Evolutionary conservation across 2,888 invertebrate species (phyloP).

Genomic region (Andrena marginata): DNA sequence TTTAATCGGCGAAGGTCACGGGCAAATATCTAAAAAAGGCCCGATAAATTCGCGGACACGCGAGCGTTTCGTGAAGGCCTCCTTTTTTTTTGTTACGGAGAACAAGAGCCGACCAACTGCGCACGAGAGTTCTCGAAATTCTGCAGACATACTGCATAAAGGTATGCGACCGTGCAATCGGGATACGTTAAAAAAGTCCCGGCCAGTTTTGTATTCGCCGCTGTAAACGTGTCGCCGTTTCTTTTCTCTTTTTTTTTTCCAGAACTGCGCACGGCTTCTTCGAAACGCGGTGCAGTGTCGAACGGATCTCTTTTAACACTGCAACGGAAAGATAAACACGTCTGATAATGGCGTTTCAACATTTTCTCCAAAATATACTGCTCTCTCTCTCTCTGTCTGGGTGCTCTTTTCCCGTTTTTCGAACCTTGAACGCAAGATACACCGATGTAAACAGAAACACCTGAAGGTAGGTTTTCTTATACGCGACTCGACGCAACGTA

Average conservation of each 20-base stretch:
- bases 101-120: constrained; percentile 45
- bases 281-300: constrained; percentile 25
- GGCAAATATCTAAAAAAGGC: constrained; percentile 39
- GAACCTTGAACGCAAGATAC: no score
- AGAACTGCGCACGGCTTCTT: constrained; percentile 42
- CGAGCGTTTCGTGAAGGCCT: constrained; percentile 8
- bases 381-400: not conserved
- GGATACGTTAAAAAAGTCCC: constrained; percentile 50
- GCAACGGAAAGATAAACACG: constrained; percentile 4
- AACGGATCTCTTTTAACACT: constrained; percentile 11
- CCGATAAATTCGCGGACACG: constrained; percentile 41
- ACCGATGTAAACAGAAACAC: no score
- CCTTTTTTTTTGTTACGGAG: constrained; percentile 43
- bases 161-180: constrained; percentile 50
- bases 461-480: no score
- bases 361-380: not conserved
- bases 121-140: constrained; percentile 68
- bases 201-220: constrained; percentile 58
- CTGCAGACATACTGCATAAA: constrained; percentile 61
- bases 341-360: not conserved
- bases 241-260: constrained; percentile 25
- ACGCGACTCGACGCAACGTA: no score
- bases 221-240: constrained; percentile 52
- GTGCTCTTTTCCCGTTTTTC: not conserved
- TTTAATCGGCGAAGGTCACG: constrained; percentile 47